Evolutionary conservation across 2,113 vertebrate species (phyloP), one percentile per base, ranked within the genome.

Genomic region (Martes martes): DNA sequence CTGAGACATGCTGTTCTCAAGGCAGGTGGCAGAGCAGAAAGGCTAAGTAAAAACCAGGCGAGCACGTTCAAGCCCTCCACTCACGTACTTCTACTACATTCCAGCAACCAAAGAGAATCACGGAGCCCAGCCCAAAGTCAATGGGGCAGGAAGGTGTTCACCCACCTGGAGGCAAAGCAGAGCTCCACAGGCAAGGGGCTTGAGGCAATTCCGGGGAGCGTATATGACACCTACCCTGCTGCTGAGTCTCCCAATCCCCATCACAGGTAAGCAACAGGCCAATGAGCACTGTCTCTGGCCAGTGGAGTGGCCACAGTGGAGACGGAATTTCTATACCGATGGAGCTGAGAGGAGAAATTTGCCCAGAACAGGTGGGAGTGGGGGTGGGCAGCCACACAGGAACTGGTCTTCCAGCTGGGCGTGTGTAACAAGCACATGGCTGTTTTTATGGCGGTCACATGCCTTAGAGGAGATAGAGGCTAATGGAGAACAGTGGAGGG

Each of bases 101-200:
- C 55, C 21, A 55, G 24, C 0, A 26, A 31, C 21, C 33, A 26
- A 16, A 69, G 50, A 45, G 36, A 47, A 55, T 21, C 94, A 45
- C 36, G 33, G 45, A 47, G 65, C 10, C 81, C 84, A 79, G 47
- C 10, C 63, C 55, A 76, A 31, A 2, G 63, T 28, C 83, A 42
- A 2, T 1, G 1, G 19, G 7, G 3, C 21, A 61, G 31, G 1
- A 11, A 42, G 52, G 26, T 23, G 24, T 28, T 18, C n/a, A 9
- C 63, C 47, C 59, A 26, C 65, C 1, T 2, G 6, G 2, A 55
- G 21, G 31, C 28, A 36, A 0, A 39, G 45, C 47, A 80, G 11
- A 74, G 39, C 6, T 31, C 50, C 3, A 33, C 7, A 16, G 18
- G 2, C 47, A 79, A 79, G n/a, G 11, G 19, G 6, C 65, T 6